phyloP scores from a whole-genome alignment of 2,888 invertebrate genomes.

The Nebria salina region DNA sequence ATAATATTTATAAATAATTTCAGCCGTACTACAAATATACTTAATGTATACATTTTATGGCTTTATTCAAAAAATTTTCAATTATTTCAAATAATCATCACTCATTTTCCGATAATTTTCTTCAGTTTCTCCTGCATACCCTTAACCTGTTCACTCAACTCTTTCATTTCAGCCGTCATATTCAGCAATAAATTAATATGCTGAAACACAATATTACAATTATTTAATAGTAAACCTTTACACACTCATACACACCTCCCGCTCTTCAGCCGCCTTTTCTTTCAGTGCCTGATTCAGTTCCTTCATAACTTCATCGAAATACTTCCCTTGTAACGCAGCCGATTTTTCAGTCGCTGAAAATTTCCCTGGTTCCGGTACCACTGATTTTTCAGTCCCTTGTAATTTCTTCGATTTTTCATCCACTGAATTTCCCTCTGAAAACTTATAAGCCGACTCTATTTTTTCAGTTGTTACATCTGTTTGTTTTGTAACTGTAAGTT shows the following conservation, averaged over 20 bases:
- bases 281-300: constrained; percentile 31
- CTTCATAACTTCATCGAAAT: constrained; percentile 32
- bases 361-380: neutral
- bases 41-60: constrained; percentile 6
- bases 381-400: neutral
- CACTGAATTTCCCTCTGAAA: neutral
- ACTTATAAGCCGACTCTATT: neutral
- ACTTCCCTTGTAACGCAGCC: constrained; percentile 12
- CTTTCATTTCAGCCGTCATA: constrained; percentile 36
- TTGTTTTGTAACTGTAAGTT: too few species aligned
- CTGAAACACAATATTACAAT: constrained; percentile 19
- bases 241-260: constrained; percentile 10
- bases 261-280: constrained; percentile 30
- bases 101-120: constrained; percentile 22
- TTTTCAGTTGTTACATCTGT: neutral
- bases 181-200: constrained; percentile 30
- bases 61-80: constrained; percentile 7
- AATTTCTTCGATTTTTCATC: neutral
- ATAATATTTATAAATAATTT: constrained; percentile 15
- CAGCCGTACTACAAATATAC: constrained; percentile 9
- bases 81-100: neutral
- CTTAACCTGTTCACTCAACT: constrained; percentile 21
- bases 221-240: neutral
- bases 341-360: constrained; percentile 10
- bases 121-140: constrained; percentile 32